These are phyloP conservation scores for Caenorhabditis zanzibari DNA, from an alignment of 2,888 invertebrate species.

Conservation along the genomic window DNA sequence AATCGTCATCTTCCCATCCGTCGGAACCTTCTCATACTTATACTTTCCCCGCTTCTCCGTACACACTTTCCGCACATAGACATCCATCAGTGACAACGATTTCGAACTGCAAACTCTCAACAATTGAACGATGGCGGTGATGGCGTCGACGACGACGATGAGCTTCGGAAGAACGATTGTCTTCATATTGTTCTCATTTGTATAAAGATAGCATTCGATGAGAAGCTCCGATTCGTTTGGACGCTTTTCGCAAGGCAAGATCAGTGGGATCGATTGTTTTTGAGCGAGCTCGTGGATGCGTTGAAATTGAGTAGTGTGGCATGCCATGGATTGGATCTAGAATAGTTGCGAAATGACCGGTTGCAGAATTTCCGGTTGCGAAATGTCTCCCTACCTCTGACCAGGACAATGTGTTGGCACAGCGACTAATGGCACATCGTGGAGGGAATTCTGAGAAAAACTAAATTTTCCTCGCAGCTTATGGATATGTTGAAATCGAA, in stretches of 20 bases:
- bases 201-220: slow-evolving; percentile 72
- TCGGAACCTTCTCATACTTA: slow-evolving; percentile 61
- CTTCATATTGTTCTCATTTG: slow-evolving; percentile 67
- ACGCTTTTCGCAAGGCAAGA: slow-evolving; percentile 46
- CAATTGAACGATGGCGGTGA: slow-evolving; percentile 71
- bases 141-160: slow-evolving; percentile 62
- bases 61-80: slow-evolving; percentile 59
- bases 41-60: slow-evolving; percentile 57
- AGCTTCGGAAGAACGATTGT: slow-evolving; percentile 68
- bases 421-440: slow-evolving; percentile 62
- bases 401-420: slow-evolving; percentile 63
- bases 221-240: slow-evolving; percentile 61
- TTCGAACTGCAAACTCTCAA: slow-evolving; percentile 60
- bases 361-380: too few species aligned
- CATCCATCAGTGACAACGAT: slow-evolving; percentile 62
- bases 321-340: slow-evolving; percentile 46
- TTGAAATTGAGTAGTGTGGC: slow-evolving; percentile 34
- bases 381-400: slow-evolving; percentile 61
- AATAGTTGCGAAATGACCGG: neutral
- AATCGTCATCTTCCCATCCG: slow-evolving; percentile 49
- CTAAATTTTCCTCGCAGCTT: too few species aligned
- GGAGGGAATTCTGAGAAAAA: slow-evolving; percentile 58
- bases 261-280: slow-evolving; percentile 43
- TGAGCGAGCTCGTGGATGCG: slow-evolving; percentile 47
- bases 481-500: too few species aligned